phyloP scores from a whole-genome alignment of 1,140 invertebrate genomes.

The Adoxophyes honmai region DNA sequence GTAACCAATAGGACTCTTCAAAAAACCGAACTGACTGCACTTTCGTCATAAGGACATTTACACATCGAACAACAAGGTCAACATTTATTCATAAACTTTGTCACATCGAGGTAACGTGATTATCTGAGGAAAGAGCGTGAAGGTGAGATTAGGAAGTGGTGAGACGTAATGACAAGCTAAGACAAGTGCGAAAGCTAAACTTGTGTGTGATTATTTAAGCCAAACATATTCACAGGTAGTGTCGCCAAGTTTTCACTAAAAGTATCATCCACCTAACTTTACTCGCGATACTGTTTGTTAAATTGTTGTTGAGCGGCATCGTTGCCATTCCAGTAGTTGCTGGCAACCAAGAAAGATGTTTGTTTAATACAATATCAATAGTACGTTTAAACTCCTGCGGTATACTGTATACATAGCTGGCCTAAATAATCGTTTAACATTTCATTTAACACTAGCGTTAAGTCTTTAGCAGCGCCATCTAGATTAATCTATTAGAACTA shows the following conservation, averaged over 20 bases:
- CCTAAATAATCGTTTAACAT: neutral
- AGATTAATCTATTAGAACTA: neutral
- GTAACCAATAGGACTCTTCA: neutral
- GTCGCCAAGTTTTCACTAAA: no score
- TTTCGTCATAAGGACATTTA: slow-evolving; percentile 10
- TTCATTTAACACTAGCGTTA: neutral
- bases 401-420: no score
- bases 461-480: slow-evolving; percentile 7
- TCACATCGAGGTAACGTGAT: neutral
- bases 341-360: no score
- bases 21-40: slow-evolving; percentile 17
- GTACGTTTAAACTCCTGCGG: no score
- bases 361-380: no score
- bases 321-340: no score
- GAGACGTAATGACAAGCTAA: neutral
- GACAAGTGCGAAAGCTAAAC: neutral
- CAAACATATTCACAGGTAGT: no score
- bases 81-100: slow-evolving; percentile 21
- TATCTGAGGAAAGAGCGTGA: slow-evolving; percentile 1
- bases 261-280: no score
- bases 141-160: neutral
- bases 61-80: slow-evolving; percentile 32
- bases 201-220: no score
- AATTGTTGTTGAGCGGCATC: no score
- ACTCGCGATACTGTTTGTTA: no score